Conservation (phyloP, 2,797 vertebrate genomes). For the Smutsia temminckii region DNA sequence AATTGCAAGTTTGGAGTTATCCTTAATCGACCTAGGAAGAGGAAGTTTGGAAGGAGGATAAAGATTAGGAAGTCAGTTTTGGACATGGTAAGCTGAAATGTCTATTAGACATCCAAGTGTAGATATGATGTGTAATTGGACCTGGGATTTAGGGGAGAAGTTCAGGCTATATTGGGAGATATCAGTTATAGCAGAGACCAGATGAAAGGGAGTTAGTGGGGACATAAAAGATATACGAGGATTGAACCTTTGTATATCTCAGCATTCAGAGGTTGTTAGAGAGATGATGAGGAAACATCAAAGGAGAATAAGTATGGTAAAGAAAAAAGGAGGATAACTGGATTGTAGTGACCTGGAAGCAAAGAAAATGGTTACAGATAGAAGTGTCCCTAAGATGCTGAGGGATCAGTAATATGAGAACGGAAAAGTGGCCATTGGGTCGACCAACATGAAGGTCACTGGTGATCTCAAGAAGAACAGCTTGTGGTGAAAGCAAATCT, state of each 20-base stretch:
- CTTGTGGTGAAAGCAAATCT: not conserved
- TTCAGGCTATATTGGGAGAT: not conserved
- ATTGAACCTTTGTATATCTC: not conserved
- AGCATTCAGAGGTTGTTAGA: not conserved
- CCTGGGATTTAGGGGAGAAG: not conserved
- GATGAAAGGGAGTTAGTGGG: not conserved
- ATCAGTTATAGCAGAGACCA: not conserved
- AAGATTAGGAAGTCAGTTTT: not conserved
- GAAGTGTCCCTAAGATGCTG: not conserved
- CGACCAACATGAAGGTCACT: not conserved
- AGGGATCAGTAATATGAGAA: not conserved
- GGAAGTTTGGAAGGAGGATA: not conserved
- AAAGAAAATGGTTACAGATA: not conserved
- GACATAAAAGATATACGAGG: not conserved
- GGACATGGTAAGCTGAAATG: not conserved
- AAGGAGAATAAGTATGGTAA: not conserved
- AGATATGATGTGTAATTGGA: not conserved
- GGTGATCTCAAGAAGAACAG: not conserved
- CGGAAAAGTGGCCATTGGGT: not conserved
- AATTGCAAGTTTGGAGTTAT: not conserved
- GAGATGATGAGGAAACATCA: not conserved
- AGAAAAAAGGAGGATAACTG: not conserved
- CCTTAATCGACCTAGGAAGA: not conserved
- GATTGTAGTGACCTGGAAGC: not conserved
- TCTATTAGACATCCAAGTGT: not conserved